Evolutionary conservation across 2,888 invertebrate genomes (phyloP).

Genomic region (Noctua comes): DNA sequence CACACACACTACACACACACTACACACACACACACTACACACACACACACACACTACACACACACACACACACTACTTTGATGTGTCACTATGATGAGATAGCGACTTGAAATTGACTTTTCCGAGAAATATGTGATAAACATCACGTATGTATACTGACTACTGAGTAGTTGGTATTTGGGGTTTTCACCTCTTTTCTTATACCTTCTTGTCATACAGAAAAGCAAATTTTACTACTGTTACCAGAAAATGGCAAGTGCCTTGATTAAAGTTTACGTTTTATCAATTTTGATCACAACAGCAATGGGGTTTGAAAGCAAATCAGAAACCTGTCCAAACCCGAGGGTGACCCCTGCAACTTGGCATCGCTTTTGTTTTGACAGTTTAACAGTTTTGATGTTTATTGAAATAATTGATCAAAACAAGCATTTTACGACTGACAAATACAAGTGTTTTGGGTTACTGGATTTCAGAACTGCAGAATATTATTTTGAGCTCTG

Average conservation of each 20-base stretch:
- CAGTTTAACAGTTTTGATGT: conserved; percentile 14
- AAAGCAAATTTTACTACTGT: neutral
- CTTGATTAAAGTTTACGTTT: neutral
- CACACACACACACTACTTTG: too few relatives aligned
- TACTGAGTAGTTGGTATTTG: neutral
- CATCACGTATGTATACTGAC: neutral
- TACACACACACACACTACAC: too few relatives aligned
- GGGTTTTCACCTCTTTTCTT: neutral
- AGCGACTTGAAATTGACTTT: neutral
- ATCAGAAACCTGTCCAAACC: conserved; percentile 3
- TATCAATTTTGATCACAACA: neutral
- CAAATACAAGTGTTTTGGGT: neutral
- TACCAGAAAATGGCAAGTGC: neutral
- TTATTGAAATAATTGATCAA: neutral
- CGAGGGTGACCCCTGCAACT: neutral
- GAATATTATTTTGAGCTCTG: neutral
- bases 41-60: too few relatives aligned
- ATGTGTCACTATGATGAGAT: neutral
- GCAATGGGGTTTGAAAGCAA: conserved; percentile 1
- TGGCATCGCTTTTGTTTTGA: conserved; percentile 8
- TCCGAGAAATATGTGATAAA: neutral
- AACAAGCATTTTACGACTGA: conserved; percentile 20
- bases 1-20: too few relatives aligned
- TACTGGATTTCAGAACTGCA: neutral
- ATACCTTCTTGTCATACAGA: neutral